Conservation (phyloP, 1,140 invertebrate species). For the Drosophila nigrodunni region DNA sequence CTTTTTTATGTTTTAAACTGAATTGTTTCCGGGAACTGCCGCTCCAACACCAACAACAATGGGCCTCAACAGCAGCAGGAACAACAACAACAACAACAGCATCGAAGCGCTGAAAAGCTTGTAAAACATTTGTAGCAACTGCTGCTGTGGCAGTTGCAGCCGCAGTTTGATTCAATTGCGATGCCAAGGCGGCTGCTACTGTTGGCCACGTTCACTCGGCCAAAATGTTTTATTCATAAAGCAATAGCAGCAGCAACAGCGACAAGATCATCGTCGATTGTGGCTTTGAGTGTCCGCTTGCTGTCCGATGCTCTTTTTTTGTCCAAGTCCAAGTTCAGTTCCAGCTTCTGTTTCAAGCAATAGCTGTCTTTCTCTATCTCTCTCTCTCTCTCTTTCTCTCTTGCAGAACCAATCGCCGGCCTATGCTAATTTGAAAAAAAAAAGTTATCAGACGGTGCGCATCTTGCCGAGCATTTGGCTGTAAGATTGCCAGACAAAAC, state of each 20-base stretch:
- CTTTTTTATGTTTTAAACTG: slow-evolving; percentile 62
- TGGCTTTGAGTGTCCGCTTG: slow-evolving; percentile 48
- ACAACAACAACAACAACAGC: slow-evolving; percentile 45
- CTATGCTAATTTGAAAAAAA: slow-evolving; percentile 77
- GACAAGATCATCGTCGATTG: slow-evolving; percentile 75
- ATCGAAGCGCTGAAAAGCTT: slow-evolving; percentile 80
- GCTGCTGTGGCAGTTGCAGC: slow-evolving; percentile 49
- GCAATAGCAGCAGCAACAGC: slow-evolving; percentile 39
- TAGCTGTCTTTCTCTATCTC: background rate
- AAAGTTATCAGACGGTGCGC: slow-evolving; percentile 79
- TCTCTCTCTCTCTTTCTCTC: slow-evolving; percentile 10
- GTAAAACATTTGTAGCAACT: slow-evolving; percentile 83
- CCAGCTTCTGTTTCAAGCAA: slow-evolving; percentile 16
- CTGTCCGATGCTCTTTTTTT: slow-evolving; percentile 26
- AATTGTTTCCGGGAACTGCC: slow-evolving; percentile 81
- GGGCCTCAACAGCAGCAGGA: slow-evolving; percentile 54
- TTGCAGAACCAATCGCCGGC: slow-evolving; percentile 30
- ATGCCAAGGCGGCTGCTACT: slow-evolving; percentile 59
- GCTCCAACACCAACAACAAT: slow-evolving; percentile 67
- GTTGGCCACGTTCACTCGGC: slow-evolving; percentile 71
- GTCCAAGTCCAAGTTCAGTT: slow-evolving; percentile 24
- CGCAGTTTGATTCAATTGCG: slow-evolving; percentile 46
- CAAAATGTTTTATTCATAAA: slow-evolving; percentile 82
- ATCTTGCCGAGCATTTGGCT: slow-evolving; percentile 72
- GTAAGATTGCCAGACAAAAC: slow-evolving; percentile 61